A percentile compares a stretch with the other conserved stretches of the same genome.
These are phyloP conservation scores for Rhinopithecus roxellana DNA, from an alignment of 2,113 vertebrate genomes.

Conservation along the genomic window DNA sequence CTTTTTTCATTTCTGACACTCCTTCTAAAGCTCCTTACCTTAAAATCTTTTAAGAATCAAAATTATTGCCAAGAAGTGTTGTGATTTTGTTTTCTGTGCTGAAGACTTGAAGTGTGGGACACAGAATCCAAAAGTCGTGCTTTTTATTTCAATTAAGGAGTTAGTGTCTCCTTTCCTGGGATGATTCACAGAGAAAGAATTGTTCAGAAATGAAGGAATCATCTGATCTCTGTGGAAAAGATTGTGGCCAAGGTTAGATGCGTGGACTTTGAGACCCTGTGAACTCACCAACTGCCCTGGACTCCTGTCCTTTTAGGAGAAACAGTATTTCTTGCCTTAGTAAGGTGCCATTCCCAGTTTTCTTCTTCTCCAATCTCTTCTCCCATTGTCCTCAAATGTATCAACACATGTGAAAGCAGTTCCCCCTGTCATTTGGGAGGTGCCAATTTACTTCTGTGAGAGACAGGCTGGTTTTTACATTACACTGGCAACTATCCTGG, in stretches of 20 bases:
- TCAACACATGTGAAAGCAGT: background rate
- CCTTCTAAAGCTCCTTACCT: background rate
- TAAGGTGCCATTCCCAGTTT: background rate
- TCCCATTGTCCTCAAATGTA: background rate
- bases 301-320: background rate
- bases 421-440: background rate
- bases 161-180: background rate
- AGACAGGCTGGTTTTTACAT: background rate
- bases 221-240: background rate
- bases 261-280: background rate
- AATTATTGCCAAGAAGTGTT: background rate
- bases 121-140: background rate
- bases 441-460: background rate
- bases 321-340: background rate
- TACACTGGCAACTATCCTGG: constrained; percentile 26
- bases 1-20: background rate
- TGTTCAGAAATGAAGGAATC: background rate
- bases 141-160: background rate
- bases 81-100: background rate
- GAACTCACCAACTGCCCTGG: background rate
- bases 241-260: background rate
- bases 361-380: background rate
- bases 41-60: background rate
- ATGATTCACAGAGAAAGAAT: background rate
- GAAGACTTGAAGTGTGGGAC: background rate